phyloP scores from a whole-genome alignment of 1,140 invertebrate genomes.

The Solenopsis invicta region DNA sequence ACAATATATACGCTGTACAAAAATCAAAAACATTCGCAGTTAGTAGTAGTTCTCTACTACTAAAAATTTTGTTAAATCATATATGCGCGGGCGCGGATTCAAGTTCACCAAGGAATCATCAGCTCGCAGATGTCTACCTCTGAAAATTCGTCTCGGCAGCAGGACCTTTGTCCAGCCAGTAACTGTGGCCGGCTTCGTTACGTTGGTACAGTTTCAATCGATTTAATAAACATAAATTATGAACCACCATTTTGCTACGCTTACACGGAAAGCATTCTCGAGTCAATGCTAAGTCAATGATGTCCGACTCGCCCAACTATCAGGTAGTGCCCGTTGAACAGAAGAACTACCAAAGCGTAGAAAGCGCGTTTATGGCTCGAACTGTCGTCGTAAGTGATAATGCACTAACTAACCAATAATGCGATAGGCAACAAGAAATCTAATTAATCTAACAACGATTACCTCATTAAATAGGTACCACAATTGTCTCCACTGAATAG shows the following conservation, averaged over 20 bases:
- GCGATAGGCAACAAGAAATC: background rate
- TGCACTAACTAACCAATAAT: background rate
- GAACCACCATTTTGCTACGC: slow-evolving; percentile 78
- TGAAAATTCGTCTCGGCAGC: slow-evolving; percentile 79
- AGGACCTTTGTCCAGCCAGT: slow-evolving; percentile 77
- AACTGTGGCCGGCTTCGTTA: slow-evolving; percentile 83
- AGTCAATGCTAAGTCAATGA: slow-evolving; percentile 83
- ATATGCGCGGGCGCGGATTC: no score
- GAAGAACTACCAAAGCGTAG: slow-evolving; percentile 82
- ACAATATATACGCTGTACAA: no score
- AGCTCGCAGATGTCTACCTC: slow-evolving; percentile 83
- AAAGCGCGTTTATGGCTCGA: slow-evolving; percentile 85
- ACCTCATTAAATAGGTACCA: slow-evolving; percentile 79
- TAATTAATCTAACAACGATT: slow-evolving; percentile 27
- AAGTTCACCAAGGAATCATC: slow-evolving; percentile 85
- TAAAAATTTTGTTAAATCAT: no score
- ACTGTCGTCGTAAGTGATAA: slow-evolving; percentile 84
- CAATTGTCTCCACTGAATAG: slow-evolving; percentile 84
- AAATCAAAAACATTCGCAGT: no score
- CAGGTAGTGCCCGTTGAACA: slow-evolving; percentile 78
- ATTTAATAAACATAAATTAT: slow-evolving; percentile 72
- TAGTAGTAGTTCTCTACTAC: no score
- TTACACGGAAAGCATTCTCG: slow-evolving; percentile 77
- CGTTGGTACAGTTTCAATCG: slow-evolving; percentile 75
- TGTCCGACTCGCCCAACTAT: slow-evolving; percentile 82